A percentile compares a stretch with the other conserved stretches of the same genome.
phyloP scores from a whole-genome alignment of 2,888 invertebrate species.

The Scaptomyza polygonia region DNA sequence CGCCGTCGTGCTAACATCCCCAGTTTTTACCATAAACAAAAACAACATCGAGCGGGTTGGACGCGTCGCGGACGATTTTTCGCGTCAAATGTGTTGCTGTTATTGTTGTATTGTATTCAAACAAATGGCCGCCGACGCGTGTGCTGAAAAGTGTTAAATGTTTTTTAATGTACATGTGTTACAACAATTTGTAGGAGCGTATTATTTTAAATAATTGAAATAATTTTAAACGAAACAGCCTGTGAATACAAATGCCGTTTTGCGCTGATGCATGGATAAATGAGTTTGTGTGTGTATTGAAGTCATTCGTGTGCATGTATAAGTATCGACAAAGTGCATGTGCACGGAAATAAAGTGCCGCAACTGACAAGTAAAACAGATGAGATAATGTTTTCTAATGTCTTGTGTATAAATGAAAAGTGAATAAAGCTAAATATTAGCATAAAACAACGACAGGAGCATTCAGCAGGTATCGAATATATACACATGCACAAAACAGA shows the following conservation, averaged over 20 bases:
- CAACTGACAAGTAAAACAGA: slow-evolving; percentile 36
- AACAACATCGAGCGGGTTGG: slow-evolving; percentile 53
- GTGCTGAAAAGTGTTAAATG: slow-evolving; percentile 34
- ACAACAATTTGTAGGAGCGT: slow-evolving; percentile 6
- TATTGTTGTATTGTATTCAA: slow-evolving; percentile 50
- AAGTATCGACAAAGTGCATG: slow-evolving; percentile 61
- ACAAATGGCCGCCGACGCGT: slow-evolving; percentile 66
- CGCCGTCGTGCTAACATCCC: slow-evolving; percentile 35
- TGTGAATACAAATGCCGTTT: slow-evolving; percentile 41
- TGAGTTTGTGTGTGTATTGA: slow-evolving; percentile 9
- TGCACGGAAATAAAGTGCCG: slow-evolving; percentile 63
- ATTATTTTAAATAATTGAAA: slow-evolving; percentile 18
- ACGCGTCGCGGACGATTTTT: slow-evolving; percentile 53
- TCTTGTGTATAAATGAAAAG: slow-evolving; percentile 11
- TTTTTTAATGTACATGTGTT: slow-evolving; percentile 30
- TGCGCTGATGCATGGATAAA: slow-evolving; percentile 9
- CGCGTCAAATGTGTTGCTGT: slow-evolving; percentile 32
- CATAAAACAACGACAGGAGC: slow-evolving; percentile 22
- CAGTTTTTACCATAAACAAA: slow-evolving; percentile 53
- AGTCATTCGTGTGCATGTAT: slow-evolving; percentile 35
- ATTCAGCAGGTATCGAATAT: slow-evolving; percentile 29
- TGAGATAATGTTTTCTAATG: slow-evolving; percentile 15
- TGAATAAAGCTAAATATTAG: slow-evolving; percentile 17
- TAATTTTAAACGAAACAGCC: slow-evolving; percentile 23
- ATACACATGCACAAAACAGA: slow-evolving; percentile 14